These are phyloP conservation scores for Heliconius charithonia DNA, from an alignment of 2,888 invertebrate genomes.

Conservation along the genomic window DNA sequence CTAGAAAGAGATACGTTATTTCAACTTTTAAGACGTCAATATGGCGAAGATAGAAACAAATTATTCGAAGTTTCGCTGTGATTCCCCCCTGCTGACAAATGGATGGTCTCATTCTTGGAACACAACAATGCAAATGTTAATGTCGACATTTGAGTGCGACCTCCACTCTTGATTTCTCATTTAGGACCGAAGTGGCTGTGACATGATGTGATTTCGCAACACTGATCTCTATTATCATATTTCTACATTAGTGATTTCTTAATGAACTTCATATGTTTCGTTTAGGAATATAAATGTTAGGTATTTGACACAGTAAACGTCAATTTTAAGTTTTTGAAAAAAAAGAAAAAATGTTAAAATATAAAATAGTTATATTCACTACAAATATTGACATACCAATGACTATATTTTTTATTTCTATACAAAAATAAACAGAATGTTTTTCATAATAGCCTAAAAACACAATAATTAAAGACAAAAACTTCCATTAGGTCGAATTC, in stretches of 20 bases:
- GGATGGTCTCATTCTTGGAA: slow-evolving; percentile 49
- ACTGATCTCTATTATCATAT: slow-evolving; percentile 55
- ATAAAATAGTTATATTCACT: too few relatives aligned
- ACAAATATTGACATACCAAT: background rate
- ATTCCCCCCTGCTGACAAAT: slow-evolving; percentile 25
- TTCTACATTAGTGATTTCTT: background rate
- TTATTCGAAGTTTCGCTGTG: slow-evolving; percentile 19
- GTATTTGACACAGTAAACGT: background rate
- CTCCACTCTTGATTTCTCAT: slow-evolving; percentile 69
- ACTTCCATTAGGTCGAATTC: slow-evolving; percentile 59
- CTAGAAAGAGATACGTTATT: slow-evolving; percentile 6
- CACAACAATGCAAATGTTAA: slow-evolving; percentile 68
- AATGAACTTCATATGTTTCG: background rate
- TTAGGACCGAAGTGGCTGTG: slow-evolving; percentile 55
- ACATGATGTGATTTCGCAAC: slow-evolving; percentile 59
- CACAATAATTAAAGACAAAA: slow-evolving; percentile 55
- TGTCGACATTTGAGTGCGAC: slow-evolving; percentile 67
- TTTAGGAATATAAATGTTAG: background rate
- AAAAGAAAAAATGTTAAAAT: background rate
- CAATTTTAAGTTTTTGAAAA: background rate
- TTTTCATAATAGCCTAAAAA: background rate
- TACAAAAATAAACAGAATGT: background rate
- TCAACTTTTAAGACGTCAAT: slow-evolving; percentile 1
- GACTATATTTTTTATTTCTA: background rate
- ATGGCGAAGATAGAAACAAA: background rate